Base-by-base conservation (phyloP, 2,888 invertebrate species). In the Microctonus aethiopoides region DNA sequence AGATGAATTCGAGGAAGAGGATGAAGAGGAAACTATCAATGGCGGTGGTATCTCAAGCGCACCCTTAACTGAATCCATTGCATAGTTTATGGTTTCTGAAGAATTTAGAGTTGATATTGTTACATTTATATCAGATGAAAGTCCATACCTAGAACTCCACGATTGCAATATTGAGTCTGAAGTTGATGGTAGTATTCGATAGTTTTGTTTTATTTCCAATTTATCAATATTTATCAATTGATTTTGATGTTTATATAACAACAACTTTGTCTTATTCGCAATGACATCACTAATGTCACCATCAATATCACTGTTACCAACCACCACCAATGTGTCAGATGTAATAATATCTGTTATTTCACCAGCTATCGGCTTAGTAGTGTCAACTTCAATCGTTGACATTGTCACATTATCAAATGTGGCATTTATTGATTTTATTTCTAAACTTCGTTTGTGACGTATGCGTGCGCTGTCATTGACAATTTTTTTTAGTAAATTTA, bases 41-140 rank as follows among this genome's bases (percentile, higher is more conserved):
- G 70, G 57, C 24, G 70, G 20, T 7, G 70, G 66, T 16, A 66
- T 46, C 41, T 70, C 70, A 4, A 70, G 61, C 5, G 62, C 51
- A 10, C 39, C 61, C 34, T 62, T 70, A 3, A 22, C 36, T 4
- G 46, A 16, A n/a, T n/a, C 65, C 22, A 41, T 60, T 11, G 32
- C 34, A 26, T 36, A 32, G 16, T 39, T 41, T 36, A n/a, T 13
- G 24, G 59, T 34, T 9, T 22, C 29, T 13, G 62, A 46, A 64
- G 54, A 62, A 39, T 65, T 54, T 70, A 56, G 13, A 24, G 29
- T 34, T 10, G 32, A 16, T 3, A 39, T 39, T n/a, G 41, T 22
- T 66, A 39, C 39, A n/a, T 46, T 70, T 5, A 29, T 29, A 39
- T 61, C 56, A 1, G 51, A 29, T 5, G 36, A 46, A 13, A 32